These are phyloP conservation scores for Acanthiza pusilla DNA, from an alignment of 2,797 vertebrate species.

Conservation along the genomic window DNA sequence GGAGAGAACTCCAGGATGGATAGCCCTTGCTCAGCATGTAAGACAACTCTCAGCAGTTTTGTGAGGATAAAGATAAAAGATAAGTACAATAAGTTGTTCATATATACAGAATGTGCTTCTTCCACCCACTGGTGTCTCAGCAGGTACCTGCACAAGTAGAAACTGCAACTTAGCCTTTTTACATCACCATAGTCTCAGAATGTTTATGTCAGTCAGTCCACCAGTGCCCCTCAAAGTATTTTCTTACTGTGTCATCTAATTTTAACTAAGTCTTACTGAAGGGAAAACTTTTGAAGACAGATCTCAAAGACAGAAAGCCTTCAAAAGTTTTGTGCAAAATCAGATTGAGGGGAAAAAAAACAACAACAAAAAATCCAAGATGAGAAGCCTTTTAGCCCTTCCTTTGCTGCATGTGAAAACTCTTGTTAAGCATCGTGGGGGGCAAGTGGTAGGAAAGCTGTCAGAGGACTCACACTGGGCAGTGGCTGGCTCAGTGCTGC, in stretches of 20 bases:
- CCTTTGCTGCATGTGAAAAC: background rate
- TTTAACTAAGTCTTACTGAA: background rate
- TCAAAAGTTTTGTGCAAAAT: background rate
- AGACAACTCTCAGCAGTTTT: background rate
- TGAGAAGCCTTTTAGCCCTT: background rate
- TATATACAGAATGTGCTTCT: background rate
- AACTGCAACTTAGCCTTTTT: background rate
- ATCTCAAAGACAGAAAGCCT: background rate
- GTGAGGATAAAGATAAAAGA: background rate
- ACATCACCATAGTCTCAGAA: background rate
- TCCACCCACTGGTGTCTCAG: background rate
- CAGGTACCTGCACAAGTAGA: background rate
- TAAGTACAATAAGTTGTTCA: background rate
- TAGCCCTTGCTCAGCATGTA: background rate
- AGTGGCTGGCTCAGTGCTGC: background rate
- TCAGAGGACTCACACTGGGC: background rate
- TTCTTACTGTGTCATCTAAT: background rate
- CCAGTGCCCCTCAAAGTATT: background rate
- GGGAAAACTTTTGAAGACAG: background rate
- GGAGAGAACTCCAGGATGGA: background rate
- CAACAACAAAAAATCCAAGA: background rate
- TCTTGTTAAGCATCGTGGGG: background rate
- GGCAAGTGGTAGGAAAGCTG: background rate
- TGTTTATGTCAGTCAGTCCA: background rate
- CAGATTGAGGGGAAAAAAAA: fast-evolving